Percentiles rank a stretch among this genome's conserved stretches.
Evolutionary conservation across 2,113 vertebrate species (phyloP).

Genomic region (Genyomyrus donnyi): DNA sequence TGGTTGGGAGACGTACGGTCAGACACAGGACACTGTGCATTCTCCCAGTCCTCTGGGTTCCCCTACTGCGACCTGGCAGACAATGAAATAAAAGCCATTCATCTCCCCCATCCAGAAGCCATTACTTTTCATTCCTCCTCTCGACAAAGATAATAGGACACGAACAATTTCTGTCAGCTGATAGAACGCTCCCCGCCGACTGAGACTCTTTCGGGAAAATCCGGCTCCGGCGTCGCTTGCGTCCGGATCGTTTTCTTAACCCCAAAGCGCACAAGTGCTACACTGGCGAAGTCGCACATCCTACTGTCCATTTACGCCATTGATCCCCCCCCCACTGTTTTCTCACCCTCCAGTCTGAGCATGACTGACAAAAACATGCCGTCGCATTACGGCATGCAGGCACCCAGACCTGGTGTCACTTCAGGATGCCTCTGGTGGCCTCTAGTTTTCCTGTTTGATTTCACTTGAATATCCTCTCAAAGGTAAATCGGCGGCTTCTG

Average conservation of each 20-base stretch:
- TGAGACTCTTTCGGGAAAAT: conserved; percentile 31
- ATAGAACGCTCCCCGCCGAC: conserved; percentile 36
- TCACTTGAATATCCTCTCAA: neutral
- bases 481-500: neutral
- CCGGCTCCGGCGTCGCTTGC: neutral
- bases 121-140: conserved; percentile 44
- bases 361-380: neutral
- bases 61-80: conserved; percentile 22
- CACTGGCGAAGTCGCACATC: neutral
- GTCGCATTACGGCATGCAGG: neutral
- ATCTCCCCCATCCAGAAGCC: conserved; percentile 37
- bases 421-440: neutral
- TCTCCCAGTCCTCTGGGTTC: neutral
- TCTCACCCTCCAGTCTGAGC: neutral
- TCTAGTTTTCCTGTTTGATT: neutral
- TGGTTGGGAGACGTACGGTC: neutral
- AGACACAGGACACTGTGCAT: neutral
- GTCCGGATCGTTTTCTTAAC: neutral
- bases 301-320: neutral
- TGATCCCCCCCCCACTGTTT: neutral
- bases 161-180: conserved; percentile 43
- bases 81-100: conserved; percentile 38
- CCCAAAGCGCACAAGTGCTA: neutral
- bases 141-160: conserved; percentile 42
- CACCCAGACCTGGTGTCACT: neutral